Percentiles rank a stretch among this genome's conserved stretches.
These are phyloP conservation scores for Balanococcus diminutus DNA, from an alignment of 2,888 invertebrate species.

Conservation along the genomic window DNA sequence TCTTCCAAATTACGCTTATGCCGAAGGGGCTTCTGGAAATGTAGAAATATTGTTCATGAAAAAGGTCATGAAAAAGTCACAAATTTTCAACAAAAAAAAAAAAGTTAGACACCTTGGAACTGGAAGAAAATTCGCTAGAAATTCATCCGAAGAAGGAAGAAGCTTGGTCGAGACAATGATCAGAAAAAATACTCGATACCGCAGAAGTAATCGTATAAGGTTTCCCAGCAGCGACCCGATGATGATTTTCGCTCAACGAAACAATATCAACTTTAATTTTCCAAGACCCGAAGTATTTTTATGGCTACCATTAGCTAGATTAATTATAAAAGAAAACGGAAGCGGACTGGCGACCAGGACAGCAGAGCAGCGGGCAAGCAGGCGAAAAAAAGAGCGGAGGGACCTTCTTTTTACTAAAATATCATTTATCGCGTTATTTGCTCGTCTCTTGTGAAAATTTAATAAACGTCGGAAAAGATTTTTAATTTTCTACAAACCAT, in stretches of 20 bases:
- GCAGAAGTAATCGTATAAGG: too few species aligned
- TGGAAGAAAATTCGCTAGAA: too few species aligned
- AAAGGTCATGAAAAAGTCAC: too few species aligned
- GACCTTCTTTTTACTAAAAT: conserved; percentile 22
- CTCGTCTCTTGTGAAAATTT: conserved; percentile 29
- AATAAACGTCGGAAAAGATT: conserved; percentile 40
- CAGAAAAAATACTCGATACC: too few species aligned
- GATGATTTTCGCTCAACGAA: not conserved
- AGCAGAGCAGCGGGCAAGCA: not conserved
- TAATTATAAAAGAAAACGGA: conserved; percentile 34
- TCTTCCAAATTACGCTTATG: too few species aligned
- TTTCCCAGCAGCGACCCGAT: too few species aligned
- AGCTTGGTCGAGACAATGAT: too few species aligned
- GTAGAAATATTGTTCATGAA: too few species aligned
- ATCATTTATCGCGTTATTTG: conserved; percentile 38
- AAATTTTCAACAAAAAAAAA: too few species aligned
- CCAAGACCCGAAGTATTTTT: not conserved
- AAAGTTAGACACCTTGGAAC: too few species aligned
- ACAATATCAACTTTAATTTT: not conserved
- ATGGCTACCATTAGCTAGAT: conserved; percentile 7
- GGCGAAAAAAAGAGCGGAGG: not conserved
- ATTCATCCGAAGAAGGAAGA: too few species aligned
- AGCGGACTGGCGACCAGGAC: not conserved
- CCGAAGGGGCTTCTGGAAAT: too few species aligned
- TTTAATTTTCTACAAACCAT: conserved; percentile 38